Percentiles rank a stretch among this genome's conserved stretches.
phyloP scores from a whole-genome alignment of 2,888 invertebrate genomes.

The Kryphioiulus occultus region DNA sequence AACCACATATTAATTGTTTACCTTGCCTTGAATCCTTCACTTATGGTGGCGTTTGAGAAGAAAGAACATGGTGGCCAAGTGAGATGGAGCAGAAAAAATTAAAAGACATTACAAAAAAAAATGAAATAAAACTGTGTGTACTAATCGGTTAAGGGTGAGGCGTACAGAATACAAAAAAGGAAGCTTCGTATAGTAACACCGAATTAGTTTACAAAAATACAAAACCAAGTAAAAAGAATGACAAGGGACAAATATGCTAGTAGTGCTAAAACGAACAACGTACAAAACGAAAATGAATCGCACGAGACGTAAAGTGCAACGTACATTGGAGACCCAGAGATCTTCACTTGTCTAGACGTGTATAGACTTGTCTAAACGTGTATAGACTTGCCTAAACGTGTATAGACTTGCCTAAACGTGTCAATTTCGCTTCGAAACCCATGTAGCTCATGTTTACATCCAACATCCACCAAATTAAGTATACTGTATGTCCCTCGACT shows the following conservation, averaged over 20 bases:
- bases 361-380: too few species aligned
- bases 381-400: too few species aligned
- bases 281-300: constrained; percentile 14
- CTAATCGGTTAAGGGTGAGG: not conserved
- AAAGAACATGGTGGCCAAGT: constrained; percentile 51
- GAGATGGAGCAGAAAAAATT: constrained; percentile 49
- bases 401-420: not conserved
- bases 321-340: not conserved
- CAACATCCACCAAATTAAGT: not conserved
- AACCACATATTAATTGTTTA: constrained; percentile 49
- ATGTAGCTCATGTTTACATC: not conserved
- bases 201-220: constrained; percentile 4
- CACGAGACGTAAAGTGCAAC: constrained; percentile 20
- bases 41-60: constrained; percentile 52
- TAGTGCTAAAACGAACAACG: not conserved
- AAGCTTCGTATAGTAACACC: not conserved
- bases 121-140: constrained; percentile 41
- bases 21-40: constrained; percentile 50
- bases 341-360: not conserved
- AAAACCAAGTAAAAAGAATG: constrained; percentile 6
- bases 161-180: constrained; percentile 4
- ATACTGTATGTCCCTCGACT: not conserved
- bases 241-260: constrained; percentile 28
- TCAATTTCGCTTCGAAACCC: not conserved
- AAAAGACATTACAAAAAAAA: constrained; percentile 43